Evolutionary conservation across 2,888 invertebrate genomes (phyloP).

Genomic region (Archips crataeganus): DNA sequence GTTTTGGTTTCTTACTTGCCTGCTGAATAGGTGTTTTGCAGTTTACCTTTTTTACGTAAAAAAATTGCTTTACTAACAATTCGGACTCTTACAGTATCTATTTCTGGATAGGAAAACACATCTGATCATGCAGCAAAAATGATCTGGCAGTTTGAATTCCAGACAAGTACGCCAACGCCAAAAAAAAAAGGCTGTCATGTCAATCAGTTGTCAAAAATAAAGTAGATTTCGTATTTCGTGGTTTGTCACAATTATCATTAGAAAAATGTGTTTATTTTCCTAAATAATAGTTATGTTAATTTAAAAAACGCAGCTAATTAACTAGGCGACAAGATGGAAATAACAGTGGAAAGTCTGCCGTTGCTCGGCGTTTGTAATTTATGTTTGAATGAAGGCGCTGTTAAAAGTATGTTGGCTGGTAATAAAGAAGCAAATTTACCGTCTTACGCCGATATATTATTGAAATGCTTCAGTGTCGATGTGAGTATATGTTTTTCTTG

Average conservation of each 20-base stretch:
- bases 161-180: not conserved
- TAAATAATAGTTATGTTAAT: not conserved
- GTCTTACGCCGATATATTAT: conserved; percentile 69
- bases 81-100: conserved; percentile 22
- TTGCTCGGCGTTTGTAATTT: conserved; percentile 75
- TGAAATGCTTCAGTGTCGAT: conserved; percentile 74
- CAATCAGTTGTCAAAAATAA: conserved; percentile 17
- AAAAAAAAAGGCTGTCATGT: conserved; percentile 13
- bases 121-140: conserved; percentile 30
- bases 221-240: conserved; percentile 6
- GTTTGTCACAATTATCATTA: conserved; percentile 18
- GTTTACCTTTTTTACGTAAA: too few relatives aligned
- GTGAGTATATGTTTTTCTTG: conserved; percentile 61
- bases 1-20: too few relatives aligned
- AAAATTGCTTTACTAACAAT: conserved; percentile 1
- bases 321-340: conserved; percentile 59
- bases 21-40: too few relatives aligned
- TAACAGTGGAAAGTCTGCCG: conserved; percentile 75
- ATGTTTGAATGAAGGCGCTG: conserved; percentile 72
- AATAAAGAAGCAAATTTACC: conserved; percentile 54
- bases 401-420: conserved; percentile 72
- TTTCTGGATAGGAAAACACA: conserved; percentile 36
- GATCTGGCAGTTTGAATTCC: conserved; percentile 36
- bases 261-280: conserved; percentile 4
- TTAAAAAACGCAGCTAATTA: not conserved